Conservation (phyloP, 1,140 invertebrate genomes). For the Zaprionus davidi region DNA sequence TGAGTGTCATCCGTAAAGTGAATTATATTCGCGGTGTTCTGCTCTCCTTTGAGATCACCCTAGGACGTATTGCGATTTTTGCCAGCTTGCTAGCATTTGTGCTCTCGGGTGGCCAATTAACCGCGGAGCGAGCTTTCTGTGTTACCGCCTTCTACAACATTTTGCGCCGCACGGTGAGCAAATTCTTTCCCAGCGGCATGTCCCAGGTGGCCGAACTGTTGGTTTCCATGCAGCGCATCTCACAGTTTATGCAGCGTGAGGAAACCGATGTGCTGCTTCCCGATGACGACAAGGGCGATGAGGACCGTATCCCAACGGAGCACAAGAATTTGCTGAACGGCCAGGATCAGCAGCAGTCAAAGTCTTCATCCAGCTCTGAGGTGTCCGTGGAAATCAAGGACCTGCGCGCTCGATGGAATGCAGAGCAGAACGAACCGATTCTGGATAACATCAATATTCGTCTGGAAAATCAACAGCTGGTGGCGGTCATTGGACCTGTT, state of each 20-base stretch:
- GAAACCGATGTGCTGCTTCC: conserved; percentile 84
- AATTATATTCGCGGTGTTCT: conserved; percentile 89
- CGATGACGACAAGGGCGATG: conserved; percentile 20
- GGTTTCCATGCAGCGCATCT: conserved; percentile 88
- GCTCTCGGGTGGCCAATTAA: conserved; percentile 85
- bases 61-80: conserved; percentile 91
- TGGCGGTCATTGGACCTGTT: conserved; percentile 88
- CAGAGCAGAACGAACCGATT: conserved; percentile 44
- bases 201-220: conserved; percentile 88
- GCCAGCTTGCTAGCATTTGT: conserved; percentile 91
- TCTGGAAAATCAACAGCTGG: conserved; percentile 84
- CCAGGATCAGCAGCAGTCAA: neutral
- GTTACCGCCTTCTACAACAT: conserved; percentile 90
- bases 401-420: conserved; percentile 66
- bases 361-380: conserved; percentile 5
- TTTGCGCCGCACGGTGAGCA: conserved; percentile 89
- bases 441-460: conserved; percentile 61
- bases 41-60: conserved; percentile 90
- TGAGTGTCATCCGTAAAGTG: conserved; percentile 87
- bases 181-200: conserved; percentile 88
- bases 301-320: conserved; percentile 30
- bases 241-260: conserved; percentile 88
- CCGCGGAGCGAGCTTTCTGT: conserved; percentile 89
- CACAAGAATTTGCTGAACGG: conserved; percentile 41
- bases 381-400: conserved; percentile 50